Base-by-base conservation (phyloP, 1,140 invertebrate genomes). In the Nylanderia fulva region DNA sequence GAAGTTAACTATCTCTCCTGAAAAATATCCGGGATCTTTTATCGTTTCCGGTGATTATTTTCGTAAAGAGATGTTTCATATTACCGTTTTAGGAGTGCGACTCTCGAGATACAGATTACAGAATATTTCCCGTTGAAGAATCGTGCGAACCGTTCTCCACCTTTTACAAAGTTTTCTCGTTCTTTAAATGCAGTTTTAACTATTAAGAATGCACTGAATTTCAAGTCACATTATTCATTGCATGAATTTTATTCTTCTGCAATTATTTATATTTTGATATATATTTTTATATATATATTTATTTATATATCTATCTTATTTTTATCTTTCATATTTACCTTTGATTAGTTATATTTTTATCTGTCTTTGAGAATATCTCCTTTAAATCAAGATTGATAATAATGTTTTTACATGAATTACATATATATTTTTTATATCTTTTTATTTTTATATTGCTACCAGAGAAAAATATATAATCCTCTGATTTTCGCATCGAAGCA, bases 11-110 rank as follows among this genome's bases (percentile, higher is more conserved):
- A 42, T 82, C 54, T 82, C 45, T 72, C 27, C 29, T 82, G 66
- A 72, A 72, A 82, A 36, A n/a, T 71, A 82, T 72, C 77, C 63
- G 33, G 7, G 36, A 18, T 82, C 77, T 71, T 82, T 82, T 72
- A 82, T 82, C 66, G 52, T 82, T 82, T 72, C 77, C 66, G 66
- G 36, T 33, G 27, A 82, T 48, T 48, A 48, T 48, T 48, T 48
- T 15, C 45, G 45, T 15, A 18, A 18, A 24, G 24, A 72, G 36
- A 82, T 71, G 36, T 58, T 72, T 82, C 60, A 33, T 71, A 64
- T 82, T 82, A 82, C 64, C 77, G 77, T 39, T 66, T 54, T 29
- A 79, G 29, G 29, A 66, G 42, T 29, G 75, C 75, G 60, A 77
- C 75, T 77, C 60, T 77, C 42, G 29, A 42, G 72, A 54, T 79